These are phyloP conservation scores for Gymnoscelis rufifasciata DNA, from an alignment of 2,888 invertebrate species.

Conservation along the genomic window DNA sequence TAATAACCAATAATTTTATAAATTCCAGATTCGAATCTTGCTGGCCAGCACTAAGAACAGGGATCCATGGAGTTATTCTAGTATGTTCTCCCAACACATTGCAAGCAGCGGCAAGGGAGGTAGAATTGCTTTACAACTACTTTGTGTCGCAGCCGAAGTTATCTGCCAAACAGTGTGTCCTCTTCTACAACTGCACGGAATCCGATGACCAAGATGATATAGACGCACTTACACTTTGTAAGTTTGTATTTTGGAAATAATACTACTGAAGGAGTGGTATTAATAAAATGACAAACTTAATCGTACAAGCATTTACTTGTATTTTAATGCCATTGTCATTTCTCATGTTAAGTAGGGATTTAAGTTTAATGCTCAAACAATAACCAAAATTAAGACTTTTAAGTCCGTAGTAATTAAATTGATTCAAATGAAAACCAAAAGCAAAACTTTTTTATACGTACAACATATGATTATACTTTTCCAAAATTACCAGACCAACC, in stretches of 20 bases:
- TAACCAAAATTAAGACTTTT: too few relatives aligned
- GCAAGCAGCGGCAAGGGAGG: constrained; percentile 72
- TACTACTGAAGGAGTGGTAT: too few relatives aligned
- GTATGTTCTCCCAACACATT: constrained; percentile 79
- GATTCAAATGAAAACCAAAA: too few relatives aligned
- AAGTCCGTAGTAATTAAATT: too few relatives aligned
- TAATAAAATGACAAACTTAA: too few relatives aligned
- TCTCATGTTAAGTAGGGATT: too few relatives aligned
- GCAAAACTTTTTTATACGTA: too few relatives aligned
- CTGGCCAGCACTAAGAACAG: constrained; percentile 86
- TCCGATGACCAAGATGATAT: constrained; percentile 64
- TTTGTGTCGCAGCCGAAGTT: constrained; percentile 83
- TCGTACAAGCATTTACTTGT: too few relatives aligned
- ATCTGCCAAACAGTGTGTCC: constrained; percentile 82
- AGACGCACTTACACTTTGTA: constrained; percentile 73
- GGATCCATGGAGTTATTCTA: constrained; percentile 84
- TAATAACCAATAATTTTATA: background rate
- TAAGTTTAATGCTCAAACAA: too few relatives aligned
- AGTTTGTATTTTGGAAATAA: constrained; percentile 44
- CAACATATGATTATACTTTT: too few relatives aligned
- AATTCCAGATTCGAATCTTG: constrained; percentile 82
- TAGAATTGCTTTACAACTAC: constrained; percentile 82
- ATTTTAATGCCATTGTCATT: too few relatives aligned
- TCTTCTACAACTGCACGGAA: constrained; percentile 75
- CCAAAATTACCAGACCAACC: too few relatives aligned